Conservation (phyloP, 2,797 vertebrate species). For the Sphenodon punctatus region DNA sequence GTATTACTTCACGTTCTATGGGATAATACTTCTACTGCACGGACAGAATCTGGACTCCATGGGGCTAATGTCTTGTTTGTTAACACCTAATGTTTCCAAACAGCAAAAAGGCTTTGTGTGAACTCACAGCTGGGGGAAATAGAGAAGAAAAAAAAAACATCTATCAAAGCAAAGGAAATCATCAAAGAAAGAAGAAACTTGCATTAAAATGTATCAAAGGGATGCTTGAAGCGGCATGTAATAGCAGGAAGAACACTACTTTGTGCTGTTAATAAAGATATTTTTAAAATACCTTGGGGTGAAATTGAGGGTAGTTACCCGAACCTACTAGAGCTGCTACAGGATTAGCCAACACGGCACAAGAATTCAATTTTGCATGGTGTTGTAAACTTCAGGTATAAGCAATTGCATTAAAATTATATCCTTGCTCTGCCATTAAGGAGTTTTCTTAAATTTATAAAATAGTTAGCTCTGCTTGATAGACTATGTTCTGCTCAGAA, state of each 20-base stretch:
- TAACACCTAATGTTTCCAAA: conserved; percentile 45
- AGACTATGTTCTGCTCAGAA: conserved; percentile 42
- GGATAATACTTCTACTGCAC: too few species aligned
- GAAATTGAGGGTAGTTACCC: conserved; percentile 4
- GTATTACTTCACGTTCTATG: too few species aligned
- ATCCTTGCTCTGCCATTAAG: not conserved
- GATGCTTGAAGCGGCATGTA: conserved; percentile 22
- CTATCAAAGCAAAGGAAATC: conserved; percentile 54
- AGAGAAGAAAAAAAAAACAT: conserved; percentile 46
- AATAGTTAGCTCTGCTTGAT: conserved; percentile 6
- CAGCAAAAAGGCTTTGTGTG: conserved; percentile 26
- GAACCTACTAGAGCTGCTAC: conserved; percentile 12
- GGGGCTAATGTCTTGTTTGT: too few species aligned
- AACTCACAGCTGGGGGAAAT: conserved; percentile 19
- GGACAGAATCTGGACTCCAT: too few species aligned
- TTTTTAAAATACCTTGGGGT: conserved; percentile 5
- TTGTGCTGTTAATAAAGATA: conserved; percentile 19
- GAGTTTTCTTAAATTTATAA: conserved; percentile 5
- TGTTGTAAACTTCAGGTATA: not conserved
- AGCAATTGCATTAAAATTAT: not conserved
- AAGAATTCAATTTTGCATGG: not conserved
- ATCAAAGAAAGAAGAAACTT: conserved; percentile 63
- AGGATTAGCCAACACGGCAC: not conserved
- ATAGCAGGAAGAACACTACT: conserved; percentile 12
- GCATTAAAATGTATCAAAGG: conserved; percentile 65